Base-by-base conservation (phyloP, 2,888 invertebrate species). In the Schrankia costaestrigalis region DNA sequence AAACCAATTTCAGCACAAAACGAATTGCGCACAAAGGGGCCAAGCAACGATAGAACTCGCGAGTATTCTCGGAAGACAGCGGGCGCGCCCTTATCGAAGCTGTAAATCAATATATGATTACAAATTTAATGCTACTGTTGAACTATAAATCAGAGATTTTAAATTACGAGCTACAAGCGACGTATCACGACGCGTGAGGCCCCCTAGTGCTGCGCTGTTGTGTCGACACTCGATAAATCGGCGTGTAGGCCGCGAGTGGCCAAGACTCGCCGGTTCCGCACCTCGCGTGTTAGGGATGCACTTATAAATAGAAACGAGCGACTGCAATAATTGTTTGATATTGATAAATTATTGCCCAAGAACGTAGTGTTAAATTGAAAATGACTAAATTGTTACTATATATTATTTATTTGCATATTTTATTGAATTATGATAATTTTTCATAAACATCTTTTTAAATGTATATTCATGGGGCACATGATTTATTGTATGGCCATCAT, bases 71-170 rank as follows among this genome's bases (percentile, higher is more conserved):
- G 67, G 85, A 84, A 85, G 75, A 69, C 79, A 71, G 74, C 78
- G 63, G 75, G 78, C 68, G 75, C 74, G 64, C 78, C 61, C 81
- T 83, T 86, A 86, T 86, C 86, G 81, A 52, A 42, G 74, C 74
- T 79, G 83, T 87, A 87, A 87, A 87, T 87, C 86, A 86, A 86
- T 86, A 86, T 85, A 84, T 85, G 85, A 87, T 86, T 86, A 87
- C 86, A 87, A 86, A 86, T 87, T 86, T 87, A 86, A 86, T 86
- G 86, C 86, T 86, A 87, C 86, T 79, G 86, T 86, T 85, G 81
- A 70, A 70, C 78, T 78, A 83, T 87, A 87, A 87, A 87, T 87
- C 86, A 83, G 78, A 59, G 68, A 81, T 84, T 85, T 84, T 83
- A 84, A 86, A 84, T 86, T 83, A 86, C 84, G 86, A 82, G 71